phyloP scores from a whole-genome alignment of 92 coral and sea anemone species.

The Scolanthus callimorphus region DNA sequence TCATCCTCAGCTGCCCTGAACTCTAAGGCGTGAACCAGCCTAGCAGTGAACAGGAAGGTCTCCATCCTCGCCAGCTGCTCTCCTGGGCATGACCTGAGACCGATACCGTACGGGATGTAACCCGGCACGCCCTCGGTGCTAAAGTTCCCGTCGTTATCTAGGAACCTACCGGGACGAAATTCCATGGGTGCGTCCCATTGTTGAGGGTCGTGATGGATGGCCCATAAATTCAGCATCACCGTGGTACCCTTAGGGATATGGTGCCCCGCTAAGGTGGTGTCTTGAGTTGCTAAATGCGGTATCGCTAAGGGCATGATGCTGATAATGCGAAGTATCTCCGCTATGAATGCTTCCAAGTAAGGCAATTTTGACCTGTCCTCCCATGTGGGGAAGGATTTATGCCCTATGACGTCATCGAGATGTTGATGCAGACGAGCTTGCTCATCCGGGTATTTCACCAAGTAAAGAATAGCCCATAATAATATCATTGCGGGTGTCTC shows the following conservation, averaged over 20 bases:
- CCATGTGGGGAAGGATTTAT: constrained; percentile 34
- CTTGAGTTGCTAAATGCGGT: constrained; percentile 53
- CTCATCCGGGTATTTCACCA: constrained; percentile 57
- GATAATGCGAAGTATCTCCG: constrained; percentile 43
- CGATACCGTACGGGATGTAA: constrained; percentile 49
- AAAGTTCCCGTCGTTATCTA: constrained; percentile 44
- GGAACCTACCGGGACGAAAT: constrained; percentile 62
- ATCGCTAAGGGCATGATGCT: constrained; percentile 68
- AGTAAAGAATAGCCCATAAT: constrained; percentile 53
- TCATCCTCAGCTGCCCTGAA: constrained; percentile 32
- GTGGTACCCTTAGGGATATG: constrained; percentile 64
- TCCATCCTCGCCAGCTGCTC: constrained; percentile 60
- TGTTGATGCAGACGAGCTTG: constrained; percentile 57
- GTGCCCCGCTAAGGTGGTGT: constrained; percentile 47
- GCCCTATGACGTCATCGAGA: constrained; percentile 43
- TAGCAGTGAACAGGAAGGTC: constrained; percentile 52
- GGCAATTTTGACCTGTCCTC: constrained; percentile 46
- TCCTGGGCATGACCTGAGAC: constrained; percentile 75
- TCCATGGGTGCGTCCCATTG: constrained; percentile 52
- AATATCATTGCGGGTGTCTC: constrained; percentile 66
- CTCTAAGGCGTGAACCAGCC: constrained; percentile 42
- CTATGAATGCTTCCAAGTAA: constrained; percentile 51
- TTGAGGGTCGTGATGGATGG: constrained; percentile 64
- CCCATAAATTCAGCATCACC: constrained; percentile 64
- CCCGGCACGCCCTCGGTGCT: constrained; percentile 24